A percentile compares a stretch with the other conserved stretches of the same genome.
Conservation (phyloP, 2,113 vertebrate species). For the Sinocyclocheilus grahami region DNA sequence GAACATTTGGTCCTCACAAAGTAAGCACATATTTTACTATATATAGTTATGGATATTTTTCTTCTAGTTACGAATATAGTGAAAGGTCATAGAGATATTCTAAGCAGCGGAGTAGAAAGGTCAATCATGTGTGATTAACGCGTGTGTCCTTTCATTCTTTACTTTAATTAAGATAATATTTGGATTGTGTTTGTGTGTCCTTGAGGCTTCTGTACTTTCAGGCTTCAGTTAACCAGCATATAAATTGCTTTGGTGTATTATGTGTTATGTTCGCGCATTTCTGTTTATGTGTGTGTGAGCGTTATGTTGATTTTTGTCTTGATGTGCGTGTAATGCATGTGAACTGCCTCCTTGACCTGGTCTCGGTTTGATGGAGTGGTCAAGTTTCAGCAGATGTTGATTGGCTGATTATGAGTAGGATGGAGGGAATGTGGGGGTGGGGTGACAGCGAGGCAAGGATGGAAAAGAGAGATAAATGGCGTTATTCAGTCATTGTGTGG, state of each 20-base stretch:
- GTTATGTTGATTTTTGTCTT: background rate
- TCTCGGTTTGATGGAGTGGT: slow-evolving; percentile 17
- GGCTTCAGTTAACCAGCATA: slow-evolving; percentile 4
- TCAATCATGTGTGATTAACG: slow-evolving; percentile 18
- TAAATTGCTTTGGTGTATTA: background rate
- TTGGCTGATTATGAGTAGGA: slow-evolving; percentile 34
- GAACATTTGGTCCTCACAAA: background rate
- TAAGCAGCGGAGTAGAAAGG: slow-evolving; percentile 21
- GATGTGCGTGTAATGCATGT: background rate
- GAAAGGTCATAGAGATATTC: slow-evolving; percentile 42
- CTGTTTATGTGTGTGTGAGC: background rate
- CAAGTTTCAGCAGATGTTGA: slow-evolving; percentile 16
- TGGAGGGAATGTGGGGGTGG: background rate
- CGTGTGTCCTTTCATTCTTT: slow-evolving; percentile 14
- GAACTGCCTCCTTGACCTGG: background rate
- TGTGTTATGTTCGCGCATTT: slow-evolving; percentile 2
- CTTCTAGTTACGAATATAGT: background rate
- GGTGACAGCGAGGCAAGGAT: background rate
- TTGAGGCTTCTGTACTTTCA: slow-evolving; percentile 10
- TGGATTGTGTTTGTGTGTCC: background rate
- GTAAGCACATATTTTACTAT: background rate
- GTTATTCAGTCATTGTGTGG: slow-evolving; percentile 30
- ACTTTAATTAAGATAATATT: slow-evolving; percentile 27
- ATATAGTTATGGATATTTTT: background rate
- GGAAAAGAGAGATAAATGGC: slow-evolving; percentile 28